Evolutionary conservation across 2,113 vertebrate species (phyloP), one percentile per base, ranked within the genome.

Genomic region (Catharus bicknelli): DNA sequence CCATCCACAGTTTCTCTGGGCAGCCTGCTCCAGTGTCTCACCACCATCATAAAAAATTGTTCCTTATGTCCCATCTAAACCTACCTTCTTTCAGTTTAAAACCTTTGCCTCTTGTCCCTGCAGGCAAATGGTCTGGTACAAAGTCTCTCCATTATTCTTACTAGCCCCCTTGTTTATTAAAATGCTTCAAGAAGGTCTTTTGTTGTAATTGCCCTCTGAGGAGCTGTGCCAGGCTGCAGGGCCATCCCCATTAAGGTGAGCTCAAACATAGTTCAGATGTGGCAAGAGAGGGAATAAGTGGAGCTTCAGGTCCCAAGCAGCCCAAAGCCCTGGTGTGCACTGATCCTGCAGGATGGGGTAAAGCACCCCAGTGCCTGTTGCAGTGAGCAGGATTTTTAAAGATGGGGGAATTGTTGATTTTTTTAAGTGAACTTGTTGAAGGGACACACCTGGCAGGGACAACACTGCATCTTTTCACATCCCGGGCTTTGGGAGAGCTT

Each of bases 301-400:
- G 25, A 67, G 32, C 61, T 61, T 67, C 38, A 7, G 73, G 25
- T 25, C 42, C 22, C 0, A 2, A 25, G 40, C 53, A n/a, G 50
- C 68, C 73, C 1, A 4, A 50, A 63, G 32, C 73, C 20, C 13
- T 0, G 0, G 7, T 0, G 1, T 26, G 23, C 22, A 2, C 25
- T 50, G 13, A 7, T 30, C 5, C 2, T 58, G 38, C 55, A 14
- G 54, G 30, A 2, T 0, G 11, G n/a, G 17, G 7, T 66, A 4
- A 61, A 64, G 78, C 69, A 29, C 17, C 34, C 29, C 42, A 5
- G 8, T 10, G 48, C 62, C 70, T 79, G 57, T 30, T 67, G 40
- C n/a, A 55, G 43, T 1, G 4, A 75, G 22, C 5, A 5, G 22
- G 25, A 26, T 16, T 77, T 77, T 69, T 57, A 58, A 62, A 73